phyloP scores from a whole-genome alignment of 1,140 invertebrate species.

The Cecropterus lyciades region DNA sequence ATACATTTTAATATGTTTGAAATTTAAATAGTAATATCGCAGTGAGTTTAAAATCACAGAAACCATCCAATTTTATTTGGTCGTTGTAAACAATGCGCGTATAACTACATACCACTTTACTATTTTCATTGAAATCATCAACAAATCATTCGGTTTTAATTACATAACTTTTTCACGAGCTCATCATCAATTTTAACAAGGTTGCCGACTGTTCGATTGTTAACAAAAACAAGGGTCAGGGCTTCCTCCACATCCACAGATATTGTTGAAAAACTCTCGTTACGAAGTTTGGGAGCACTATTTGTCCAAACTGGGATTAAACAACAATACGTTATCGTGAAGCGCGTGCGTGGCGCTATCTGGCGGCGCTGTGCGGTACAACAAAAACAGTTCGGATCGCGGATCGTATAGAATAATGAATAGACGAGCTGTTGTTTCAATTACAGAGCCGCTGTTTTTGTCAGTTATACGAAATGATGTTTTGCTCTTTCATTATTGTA shows the following conservation, averaged over 20 bases:
- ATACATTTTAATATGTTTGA: too few relatives aligned
- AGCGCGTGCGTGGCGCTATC: constrained; percentile 10
- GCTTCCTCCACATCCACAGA: not conserved
- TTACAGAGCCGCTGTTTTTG: constrained; percentile 10
- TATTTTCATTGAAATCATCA: too few relatives aligned
- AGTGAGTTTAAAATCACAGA: too few relatives aligned
- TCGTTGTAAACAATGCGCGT: too few relatives aligned
- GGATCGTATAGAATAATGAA: constrained; percentile 11
- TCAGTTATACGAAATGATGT: constrained; percentile 1
- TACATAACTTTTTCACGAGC: not conserved
- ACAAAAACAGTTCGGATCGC: constrained; percentile 1
- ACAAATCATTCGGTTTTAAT: not conserved
- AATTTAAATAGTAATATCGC: too few relatives aligned
- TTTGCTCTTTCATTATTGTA: constrained; percentile 1
- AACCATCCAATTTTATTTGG: too few relatives aligned
- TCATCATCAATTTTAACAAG: not conserved
- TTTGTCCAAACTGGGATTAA: constrained; percentile 16
- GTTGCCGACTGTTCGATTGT: not conserved
- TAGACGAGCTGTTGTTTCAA: constrained; percentile 16
- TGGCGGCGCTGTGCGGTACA: not conserved
- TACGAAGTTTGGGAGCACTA: constrained; percentile 2
- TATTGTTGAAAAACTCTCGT: constrained; percentile 29
- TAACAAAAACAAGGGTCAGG: constrained; percentile 14
- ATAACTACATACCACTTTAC: too few relatives aligned
- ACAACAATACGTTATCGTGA: constrained; percentile 26